Conservation (phyloP, 2,113 vertebrate genomes). For the Clarias macrocephalus region DNA sequence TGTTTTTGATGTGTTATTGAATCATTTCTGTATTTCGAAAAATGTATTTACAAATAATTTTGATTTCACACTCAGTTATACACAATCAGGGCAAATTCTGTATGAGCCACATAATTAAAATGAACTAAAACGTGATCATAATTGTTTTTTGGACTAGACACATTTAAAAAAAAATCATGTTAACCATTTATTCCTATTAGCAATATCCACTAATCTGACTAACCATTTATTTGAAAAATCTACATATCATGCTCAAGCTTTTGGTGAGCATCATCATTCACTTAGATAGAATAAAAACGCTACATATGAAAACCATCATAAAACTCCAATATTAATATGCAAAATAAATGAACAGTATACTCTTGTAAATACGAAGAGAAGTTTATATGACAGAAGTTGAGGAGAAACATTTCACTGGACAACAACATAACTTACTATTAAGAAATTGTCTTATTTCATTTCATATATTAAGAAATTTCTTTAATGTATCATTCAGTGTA, state of each 20-base stretch:
- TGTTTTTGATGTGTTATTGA: neutral
- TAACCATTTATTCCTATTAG: neutral
- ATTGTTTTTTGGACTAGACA: neutral
- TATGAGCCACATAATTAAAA: neutral
- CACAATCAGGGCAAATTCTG: neutral
- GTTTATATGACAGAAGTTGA: neutral
- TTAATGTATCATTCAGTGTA: conserved; percentile 17
- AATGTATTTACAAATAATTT: neutral
- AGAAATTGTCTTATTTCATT: conserved; percentile 1
- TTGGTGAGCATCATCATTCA: conserved; percentile 4
- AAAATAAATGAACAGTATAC: neutral
- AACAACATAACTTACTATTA: neutral
- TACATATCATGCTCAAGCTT: neutral
- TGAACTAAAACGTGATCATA: neutral
- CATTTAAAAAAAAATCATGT: neutral
- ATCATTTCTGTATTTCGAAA: neutral
- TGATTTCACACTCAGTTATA: neutral
- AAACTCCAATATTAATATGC: neutral
- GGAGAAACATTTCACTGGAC: neutral
- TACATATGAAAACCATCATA: neutral
- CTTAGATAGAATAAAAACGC: neutral
- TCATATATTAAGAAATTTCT: neutral
- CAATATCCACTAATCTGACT: neutral
- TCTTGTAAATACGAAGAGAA: neutral
- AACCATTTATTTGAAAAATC: neutral